Conservation (phyloP, 2,888 invertebrate genomes). For the Lampropteryx suffumata region DNA sequence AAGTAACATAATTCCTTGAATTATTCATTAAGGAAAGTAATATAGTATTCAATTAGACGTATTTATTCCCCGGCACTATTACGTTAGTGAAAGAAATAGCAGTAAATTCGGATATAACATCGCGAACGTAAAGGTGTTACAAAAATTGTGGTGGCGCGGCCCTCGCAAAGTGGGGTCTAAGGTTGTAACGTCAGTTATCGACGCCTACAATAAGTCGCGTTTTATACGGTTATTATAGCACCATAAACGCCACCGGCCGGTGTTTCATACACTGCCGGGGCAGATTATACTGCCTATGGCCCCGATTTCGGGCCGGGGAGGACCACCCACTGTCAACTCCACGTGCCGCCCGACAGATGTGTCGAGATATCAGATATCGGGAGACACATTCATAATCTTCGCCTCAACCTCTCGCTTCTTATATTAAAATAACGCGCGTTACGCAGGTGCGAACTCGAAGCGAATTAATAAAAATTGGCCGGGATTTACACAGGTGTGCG, state of each 20-base stretch:
- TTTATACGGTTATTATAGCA: slow-evolving; percentile 83
- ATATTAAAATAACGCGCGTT: slow-evolving; percentile 73
- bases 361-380: slow-evolving; percentile 81
- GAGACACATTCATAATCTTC: slow-evolving; percentile 81
- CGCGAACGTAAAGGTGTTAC: slow-evolving; percentile 45
- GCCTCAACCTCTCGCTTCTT: slow-evolving; percentile 72
- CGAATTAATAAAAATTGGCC: slow-evolving; percentile 62
- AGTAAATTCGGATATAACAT: slow-evolving; percentile 47
- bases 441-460: slow-evolving; percentile 65
- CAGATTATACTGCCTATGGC: slow-evolving; percentile 77
- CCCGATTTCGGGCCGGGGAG: slow-evolving; percentile 52
- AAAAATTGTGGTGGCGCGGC: slow-evolving; percentile 50
- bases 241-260: slow-evolving; percentile 81
- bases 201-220: slow-evolving; percentile 81
- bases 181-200: slow-evolving; percentile 78
- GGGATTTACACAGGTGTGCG: slow-evolving; percentile 41
- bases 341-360: slow-evolving; percentile 79
- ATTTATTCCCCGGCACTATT: slow-evolving; percentile 41
- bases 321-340: slow-evolving; percentile 72
- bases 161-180: slow-evolving; percentile 62
- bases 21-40: slow-evolving; percentile 37
- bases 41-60: slow-evolving; percentile 48
- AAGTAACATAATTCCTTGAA: slow-evolving; percentile 33
- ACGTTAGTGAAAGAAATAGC: slow-evolving; percentile 44
- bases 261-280: slow-evolving; percentile 80